Conservation (phyloP, 2,797 vertebrate species). For the Acomys russatus region DNA sequence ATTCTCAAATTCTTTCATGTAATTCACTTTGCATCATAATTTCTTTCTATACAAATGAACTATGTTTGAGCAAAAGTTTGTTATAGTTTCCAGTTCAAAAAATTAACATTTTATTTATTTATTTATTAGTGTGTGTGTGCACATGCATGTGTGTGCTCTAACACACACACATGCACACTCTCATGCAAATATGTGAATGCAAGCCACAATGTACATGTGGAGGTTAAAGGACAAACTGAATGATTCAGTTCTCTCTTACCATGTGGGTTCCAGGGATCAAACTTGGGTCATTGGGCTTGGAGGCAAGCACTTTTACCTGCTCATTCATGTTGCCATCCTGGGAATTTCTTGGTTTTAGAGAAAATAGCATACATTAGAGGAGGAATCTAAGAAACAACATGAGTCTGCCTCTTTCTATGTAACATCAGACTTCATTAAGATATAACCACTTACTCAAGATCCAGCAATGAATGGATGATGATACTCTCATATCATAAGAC, state of each 20-base stretch:
- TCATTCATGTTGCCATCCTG: neutral
- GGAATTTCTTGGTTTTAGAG: neutral
- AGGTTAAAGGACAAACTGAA: neutral
- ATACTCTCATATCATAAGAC: neutral
- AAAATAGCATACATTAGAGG: constrained; percentile 3
- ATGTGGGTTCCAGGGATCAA: neutral
- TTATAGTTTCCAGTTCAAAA: neutral
- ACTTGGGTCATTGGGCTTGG: neutral
- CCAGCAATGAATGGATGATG: neutral
- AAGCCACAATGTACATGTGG: neutral
- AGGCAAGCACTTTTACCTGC: neutral
- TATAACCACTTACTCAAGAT: neutral
- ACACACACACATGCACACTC: too few species aligned
- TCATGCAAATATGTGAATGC: neutral
- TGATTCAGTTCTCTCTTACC: neutral
- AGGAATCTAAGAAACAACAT: constrained; percentile 26
- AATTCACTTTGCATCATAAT: neutral
- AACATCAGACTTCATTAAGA: neutral
- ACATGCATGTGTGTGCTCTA: neutral
- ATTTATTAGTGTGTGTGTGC: neutral
- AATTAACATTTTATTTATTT: neutral
- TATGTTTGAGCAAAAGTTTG: neutral
- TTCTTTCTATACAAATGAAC: constrained; percentile 13
- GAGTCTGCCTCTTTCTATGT: constrained; percentile 14
- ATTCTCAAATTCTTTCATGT: neutral